Conservation (phyloP, 30 jellyfish, hydroid and myxozoan genomes). For the Chironex yamaguchii region DNA sequence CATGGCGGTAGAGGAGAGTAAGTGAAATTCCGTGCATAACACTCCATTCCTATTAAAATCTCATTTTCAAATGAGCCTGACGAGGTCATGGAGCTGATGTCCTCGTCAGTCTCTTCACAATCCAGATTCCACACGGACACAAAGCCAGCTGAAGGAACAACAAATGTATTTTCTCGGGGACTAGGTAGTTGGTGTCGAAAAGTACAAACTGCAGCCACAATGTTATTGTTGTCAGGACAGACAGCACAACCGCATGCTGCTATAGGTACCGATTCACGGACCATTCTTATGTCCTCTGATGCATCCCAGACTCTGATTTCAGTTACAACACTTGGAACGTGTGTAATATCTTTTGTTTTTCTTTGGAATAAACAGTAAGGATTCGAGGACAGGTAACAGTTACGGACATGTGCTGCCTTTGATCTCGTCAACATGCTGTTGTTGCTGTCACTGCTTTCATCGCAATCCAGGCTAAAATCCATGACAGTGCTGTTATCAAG, state of each 20-base stretch:
- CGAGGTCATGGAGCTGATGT: not conserved
- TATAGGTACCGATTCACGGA: slow-evolving; percentile 21
- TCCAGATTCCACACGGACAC: slow-evolving; percentile 48
- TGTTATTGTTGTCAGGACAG: slow-evolving; percentile 54
- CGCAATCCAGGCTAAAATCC: too few relatives aligned
- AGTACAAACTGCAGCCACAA: slow-evolving; percentile 28
- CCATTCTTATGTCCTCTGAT: slow-evolving; percentile 16
- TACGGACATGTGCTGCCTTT: too few relatives aligned
- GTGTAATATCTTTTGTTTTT: too few relatives aligned
- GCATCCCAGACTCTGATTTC: slow-evolving; percentile 32
- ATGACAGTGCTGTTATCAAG: too few relatives aligned
- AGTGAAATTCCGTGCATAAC: slow-evolving; percentile 56
- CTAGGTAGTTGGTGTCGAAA: slow-evolving; percentile 4
- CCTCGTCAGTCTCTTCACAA: not conserved
- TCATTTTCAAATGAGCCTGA: not conserved
- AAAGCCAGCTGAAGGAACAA: slow-evolving; percentile 69
- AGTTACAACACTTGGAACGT: slow-evolving; percentile 54
- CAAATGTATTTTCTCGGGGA: not conserved
- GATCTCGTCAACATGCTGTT: too few relatives aligned
- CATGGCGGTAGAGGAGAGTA: slow-evolving; percentile 73
- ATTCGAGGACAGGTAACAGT: not conserved
- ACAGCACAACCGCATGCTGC: slow-evolving; percentile 60
- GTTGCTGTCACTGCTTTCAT: too few relatives aligned
- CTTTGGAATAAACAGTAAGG: not conserved
- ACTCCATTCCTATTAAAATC: not conserved